Percentiles rank a stretch among this genome's conserved stretches.
Conservation (phyloP, 2,888 invertebrate species). For the Incurvaria masculella region DNA sequence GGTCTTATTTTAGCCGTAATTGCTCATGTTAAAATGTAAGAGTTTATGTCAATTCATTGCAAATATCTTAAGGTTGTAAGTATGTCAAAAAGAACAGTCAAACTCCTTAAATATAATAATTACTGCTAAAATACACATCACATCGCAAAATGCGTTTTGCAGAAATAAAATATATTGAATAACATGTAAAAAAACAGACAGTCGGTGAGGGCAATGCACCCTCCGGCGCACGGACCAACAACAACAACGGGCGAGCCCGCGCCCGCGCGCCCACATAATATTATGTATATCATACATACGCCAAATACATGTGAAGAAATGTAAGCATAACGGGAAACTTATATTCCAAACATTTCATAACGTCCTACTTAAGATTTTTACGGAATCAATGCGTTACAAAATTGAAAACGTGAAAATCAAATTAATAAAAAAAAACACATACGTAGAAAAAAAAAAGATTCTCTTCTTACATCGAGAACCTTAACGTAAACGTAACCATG, state of each 20-base stretch:
- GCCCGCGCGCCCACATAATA: constrained; percentile 40
- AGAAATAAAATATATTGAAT: constrained; percentile 77
- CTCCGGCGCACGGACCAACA: constrained; percentile 39
- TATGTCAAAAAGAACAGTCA: constrained; percentile 58
- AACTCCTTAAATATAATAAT: constrained; percentile 58
- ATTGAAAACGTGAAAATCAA: constrained; percentile 57
- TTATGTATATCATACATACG: constrained; percentile 46
- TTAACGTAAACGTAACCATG: constrained; percentile 37
- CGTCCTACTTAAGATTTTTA: constrained; percentile 58
- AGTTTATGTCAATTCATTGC: constrained; percentile 36
- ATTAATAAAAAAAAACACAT: constrained; percentile 48
- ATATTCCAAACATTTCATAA: constrained; percentile 57
- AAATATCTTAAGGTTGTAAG: constrained; percentile 54
- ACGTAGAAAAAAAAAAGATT: constrained; percentile 41
- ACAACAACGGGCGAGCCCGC: constrained; percentile 43
- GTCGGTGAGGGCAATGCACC: constrained; percentile 30
- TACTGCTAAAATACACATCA: constrained; percentile 61
- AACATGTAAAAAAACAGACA: constrained; percentile 59
- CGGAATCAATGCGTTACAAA: constrained; percentile 56
- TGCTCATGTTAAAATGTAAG: constrained; percentile 30
- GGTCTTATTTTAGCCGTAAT: constrained; percentile 49
- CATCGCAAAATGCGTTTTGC: constrained; percentile 77
- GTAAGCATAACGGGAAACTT: constrained; percentile 58
- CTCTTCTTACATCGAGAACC: constrained; percentile 27
- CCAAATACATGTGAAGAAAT: constrained; percentile 46